Percentiles rank a stretch among this genome's conserved stretches.
Evolutionary conservation across 2,113 vertebrate species (phyloP).

Genomic region (Nipponia nippon): DNA sequence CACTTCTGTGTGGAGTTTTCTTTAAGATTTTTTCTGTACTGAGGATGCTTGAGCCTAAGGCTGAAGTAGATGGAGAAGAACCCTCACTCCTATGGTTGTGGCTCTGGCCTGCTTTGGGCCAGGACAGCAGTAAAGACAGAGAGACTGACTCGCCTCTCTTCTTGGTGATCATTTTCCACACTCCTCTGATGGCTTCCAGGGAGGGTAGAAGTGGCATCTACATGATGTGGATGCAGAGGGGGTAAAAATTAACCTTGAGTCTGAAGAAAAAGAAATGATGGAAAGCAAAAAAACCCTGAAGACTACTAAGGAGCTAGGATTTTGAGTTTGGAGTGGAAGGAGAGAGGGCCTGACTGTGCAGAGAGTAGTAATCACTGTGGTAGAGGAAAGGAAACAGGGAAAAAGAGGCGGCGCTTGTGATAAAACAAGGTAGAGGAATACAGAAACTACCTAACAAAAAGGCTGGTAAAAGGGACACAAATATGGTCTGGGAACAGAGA

Average conservation of each 20-base stretch:
- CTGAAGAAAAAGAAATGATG: neutral
- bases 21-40: neutral
- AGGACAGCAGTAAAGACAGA: neutral
- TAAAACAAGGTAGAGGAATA: neutral
- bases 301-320: neutral
- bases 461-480: neutral
- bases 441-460: neutral
- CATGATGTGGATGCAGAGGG: neutral
- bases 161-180: neutral
- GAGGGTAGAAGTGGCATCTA: accelerated
- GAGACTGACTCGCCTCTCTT: neutral
- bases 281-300: neutral
- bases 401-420: neutral
- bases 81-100: neutral
- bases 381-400: neutral
- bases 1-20: neutral
- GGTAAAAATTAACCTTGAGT: neutral
- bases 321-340: neutral
- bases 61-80: neutral
- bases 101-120: neutral
- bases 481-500: neutral
- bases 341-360: neutral
- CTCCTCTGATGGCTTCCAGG: neutral
- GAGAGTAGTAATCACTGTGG: neutral
- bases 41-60: neutral